A percentile compares a stretch with the other conserved stretches of the same genome.
These are phyloP conservation scores for Callimorpha dominula DNA, from an alignment of 2,888 invertebrate species.

Conservation along the genomic window DNA sequence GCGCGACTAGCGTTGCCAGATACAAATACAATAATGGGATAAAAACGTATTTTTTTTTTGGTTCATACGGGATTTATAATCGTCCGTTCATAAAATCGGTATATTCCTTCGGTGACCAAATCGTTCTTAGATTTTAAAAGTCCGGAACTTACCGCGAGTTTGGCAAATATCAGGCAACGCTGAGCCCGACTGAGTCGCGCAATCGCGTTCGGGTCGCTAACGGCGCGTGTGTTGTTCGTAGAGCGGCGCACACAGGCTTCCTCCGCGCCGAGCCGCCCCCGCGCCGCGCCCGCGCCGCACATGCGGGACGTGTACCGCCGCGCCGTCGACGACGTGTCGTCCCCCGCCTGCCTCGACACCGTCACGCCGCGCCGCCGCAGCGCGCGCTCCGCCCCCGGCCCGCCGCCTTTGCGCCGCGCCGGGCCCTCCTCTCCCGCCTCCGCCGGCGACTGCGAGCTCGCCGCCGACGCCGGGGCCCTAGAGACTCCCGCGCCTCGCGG, in stretches of 20 bases:
- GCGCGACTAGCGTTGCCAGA: conserved; percentile 22
- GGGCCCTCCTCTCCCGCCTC: conserved; percentile 51
- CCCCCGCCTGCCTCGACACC: conserved; percentile 84
- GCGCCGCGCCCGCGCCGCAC: conserved; percentile 49
- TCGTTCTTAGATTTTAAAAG: neutral
- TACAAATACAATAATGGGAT: neutral
- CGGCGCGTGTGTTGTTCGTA: conserved; percentile 65
- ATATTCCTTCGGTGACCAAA: neutral
- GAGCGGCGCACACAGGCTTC: conserved; percentile 61
- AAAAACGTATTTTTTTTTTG: too few species aligned
- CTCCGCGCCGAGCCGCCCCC: conserved; percentile 60
- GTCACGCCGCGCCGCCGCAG: conserved; percentile 64
- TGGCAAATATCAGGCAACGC: conserved; percentile 14
- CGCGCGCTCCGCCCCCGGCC: conserved; percentile 55
- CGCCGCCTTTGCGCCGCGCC: conserved; percentile 63
- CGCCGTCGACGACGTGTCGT: conserved; percentile 58
- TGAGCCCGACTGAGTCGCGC: conserved; percentile 13
- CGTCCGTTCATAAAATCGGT: neutral
- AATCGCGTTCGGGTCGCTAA: conserved; percentile 34
- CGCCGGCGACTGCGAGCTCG: conserved; percentile 77
- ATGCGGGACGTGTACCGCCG: conserved; percentile 88
- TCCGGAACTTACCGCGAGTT: neutral
- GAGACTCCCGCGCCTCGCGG: conserved; percentile 39
- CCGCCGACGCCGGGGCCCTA: conserved; percentile 51
- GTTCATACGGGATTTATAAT: neutral